Evolutionary conservation across 2,113 vertebrate species (phyloP).

Genomic region (Irena cyanogastra): DNA sequence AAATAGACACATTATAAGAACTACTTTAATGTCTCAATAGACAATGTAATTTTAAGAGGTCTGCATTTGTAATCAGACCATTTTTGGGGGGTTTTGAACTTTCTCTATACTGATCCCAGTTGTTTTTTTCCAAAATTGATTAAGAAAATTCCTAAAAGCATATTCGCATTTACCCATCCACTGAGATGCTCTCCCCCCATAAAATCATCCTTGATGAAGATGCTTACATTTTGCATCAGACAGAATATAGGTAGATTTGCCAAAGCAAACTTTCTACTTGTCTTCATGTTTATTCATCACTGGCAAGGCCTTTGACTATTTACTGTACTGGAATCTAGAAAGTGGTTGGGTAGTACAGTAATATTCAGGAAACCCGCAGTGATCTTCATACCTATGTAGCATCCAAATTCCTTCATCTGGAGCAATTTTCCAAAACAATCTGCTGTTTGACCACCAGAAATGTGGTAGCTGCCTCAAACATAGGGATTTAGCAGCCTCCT

Average conservation of each 20-base stretch:
- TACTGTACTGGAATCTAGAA: no score
- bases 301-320: neutral
- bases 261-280: neutral
- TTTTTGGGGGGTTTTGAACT: neutral
- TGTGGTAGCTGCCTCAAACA: neutral
- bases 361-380: neutral
- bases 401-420: neutral
- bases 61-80: neutral
- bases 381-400: neutral
- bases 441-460: neutral
- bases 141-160: neutral
- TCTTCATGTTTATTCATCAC: neutral
- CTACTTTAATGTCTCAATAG: neutral
- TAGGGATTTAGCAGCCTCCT: neutral
- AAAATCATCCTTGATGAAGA: neutral
- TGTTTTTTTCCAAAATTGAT: neutral
- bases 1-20: neutral
- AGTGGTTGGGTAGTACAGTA: neutral
- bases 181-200: neutral
- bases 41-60: neutral
- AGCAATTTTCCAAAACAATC: neutral
- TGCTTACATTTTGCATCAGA: neutral
- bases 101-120: neutral
- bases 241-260: neutral
- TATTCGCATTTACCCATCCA: neutral